These are phyloP conservation scores for Cantharis rustica DNA, from an alignment of 2,888 invertebrate species.

Conservation along the genomic window DNA sequence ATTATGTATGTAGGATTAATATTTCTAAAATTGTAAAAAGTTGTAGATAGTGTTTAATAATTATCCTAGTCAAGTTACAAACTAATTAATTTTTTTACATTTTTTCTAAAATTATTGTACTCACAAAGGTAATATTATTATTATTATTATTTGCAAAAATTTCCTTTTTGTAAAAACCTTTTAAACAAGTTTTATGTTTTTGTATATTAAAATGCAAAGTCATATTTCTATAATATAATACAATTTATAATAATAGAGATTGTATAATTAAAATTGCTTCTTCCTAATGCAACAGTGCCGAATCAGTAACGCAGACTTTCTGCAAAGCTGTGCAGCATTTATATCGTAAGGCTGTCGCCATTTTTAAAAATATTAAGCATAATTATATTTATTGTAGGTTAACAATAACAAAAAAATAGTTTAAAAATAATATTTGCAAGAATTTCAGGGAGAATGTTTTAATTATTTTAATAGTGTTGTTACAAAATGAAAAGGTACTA, in stretches of 20 bases:
- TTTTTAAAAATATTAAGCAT: slow-evolving; percentile 49
- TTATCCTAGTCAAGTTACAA: slow-evolving; percentile 30
- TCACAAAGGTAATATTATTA: slow-evolving; percentile 9
- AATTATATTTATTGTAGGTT: slow-evolving; percentile 37
- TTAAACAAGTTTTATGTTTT: slow-evolving; percentile 12
- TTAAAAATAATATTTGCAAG: slow-evolving; percentile 24
- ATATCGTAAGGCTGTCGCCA: slow-evolving; percentile 50
- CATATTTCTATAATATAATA: slow-evolving; percentile 4
- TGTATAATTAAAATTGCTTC: slow-evolving; percentile 46
- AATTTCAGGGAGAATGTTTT: slow-evolving; percentile 4
- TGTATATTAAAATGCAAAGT: slow-evolving; percentile 10
- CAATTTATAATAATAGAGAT: slow-evolving; percentile 30
- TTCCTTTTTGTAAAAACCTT: background rate
- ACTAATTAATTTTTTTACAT: slow-evolving; percentile 28
- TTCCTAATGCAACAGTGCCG: slow-evolving; percentile 48
- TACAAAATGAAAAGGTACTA: background rate
- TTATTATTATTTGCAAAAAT: slow-evolving; percentile 7
- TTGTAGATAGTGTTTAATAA: slow-evolving; percentile 44
- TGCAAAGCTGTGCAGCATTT: slow-evolving; percentile 44
- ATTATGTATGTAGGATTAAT: slow-evolving; percentile 37
- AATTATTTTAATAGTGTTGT: background rate
- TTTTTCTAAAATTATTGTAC: slow-evolving; percentile 1
- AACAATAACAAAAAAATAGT: slow-evolving; percentile 26
- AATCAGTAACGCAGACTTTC: slow-evolving; percentile 39
- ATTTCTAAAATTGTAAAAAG: slow-evolving; percentile 44